Evolutionary conservation across 2,888 invertebrate species (phyloP).

Genomic region (Phortica okadai): DNA sequence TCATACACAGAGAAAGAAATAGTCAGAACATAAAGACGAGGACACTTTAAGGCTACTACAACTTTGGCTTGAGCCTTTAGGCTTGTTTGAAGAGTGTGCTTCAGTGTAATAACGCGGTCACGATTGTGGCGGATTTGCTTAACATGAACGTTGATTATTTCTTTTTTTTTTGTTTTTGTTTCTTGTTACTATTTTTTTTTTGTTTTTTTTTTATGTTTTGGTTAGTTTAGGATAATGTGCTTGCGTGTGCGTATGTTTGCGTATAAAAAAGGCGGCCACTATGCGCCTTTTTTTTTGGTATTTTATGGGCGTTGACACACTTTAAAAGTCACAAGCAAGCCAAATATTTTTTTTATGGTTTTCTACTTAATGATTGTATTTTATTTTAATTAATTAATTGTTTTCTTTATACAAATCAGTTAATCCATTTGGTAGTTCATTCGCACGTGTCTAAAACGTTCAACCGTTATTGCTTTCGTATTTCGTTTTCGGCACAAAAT

Average conservation of each 20-base stretch:
- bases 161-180: background rate
- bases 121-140: conserved; percentile 19
- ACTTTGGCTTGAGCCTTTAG: background rate
- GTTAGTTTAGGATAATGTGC: background rate
- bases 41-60: conserved; percentile 10
- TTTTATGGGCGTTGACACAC: background rate
- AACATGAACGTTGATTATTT: background rate
- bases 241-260: background rate
- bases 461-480: background rate
- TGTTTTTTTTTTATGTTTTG: background rate
- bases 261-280: background rate
- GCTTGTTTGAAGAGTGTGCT: background rate
- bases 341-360: too few species aligned
- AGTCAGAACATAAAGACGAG: background rate
- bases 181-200: too few species aligned
- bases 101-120: conserved; percentile 21
- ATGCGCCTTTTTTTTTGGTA: background rate
- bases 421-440: background rate
- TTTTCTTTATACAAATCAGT: too few species aligned
- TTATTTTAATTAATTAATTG: too few species aligned
- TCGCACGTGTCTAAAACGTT: background rate
- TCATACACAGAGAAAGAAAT: background rate
- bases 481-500: background rate
- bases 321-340: background rate
- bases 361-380: too few species aligned